phyloP scores from a whole-genome alignment of 2,113 vertebrate species.

The Narcine bancroftii region DNA sequence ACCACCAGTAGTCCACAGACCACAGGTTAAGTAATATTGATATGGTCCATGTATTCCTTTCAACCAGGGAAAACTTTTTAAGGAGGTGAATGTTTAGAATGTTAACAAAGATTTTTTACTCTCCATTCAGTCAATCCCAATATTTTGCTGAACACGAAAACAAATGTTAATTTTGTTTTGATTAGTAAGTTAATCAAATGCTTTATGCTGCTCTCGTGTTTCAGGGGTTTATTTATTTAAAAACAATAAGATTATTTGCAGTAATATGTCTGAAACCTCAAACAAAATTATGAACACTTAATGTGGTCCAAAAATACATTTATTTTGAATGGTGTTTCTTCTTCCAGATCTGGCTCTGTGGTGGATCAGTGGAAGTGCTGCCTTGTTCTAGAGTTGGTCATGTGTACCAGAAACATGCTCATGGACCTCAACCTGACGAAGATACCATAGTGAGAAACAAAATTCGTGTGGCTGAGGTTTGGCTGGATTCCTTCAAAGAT shows the following conservation, averaged over 20 bases:
- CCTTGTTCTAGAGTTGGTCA: slow-evolving; percentile 81
- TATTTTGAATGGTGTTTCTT: slow-evolving; percentile 38
- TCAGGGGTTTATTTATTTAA: background rate
- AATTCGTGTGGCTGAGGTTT: slow-evolving; percentile 71
- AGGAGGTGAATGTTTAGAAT: background rate
- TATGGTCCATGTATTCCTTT: too few species aligned
- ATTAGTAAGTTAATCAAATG: background rate
- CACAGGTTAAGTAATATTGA: too few species aligned
- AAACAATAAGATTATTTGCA: background rate
- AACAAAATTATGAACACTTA: background rate
- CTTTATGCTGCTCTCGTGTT: background rate
- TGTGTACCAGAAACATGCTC: slow-evolving; percentile 51
- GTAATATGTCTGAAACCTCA: background rate
- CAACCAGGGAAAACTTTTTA: too few species aligned
- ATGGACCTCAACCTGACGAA: slow-evolving; percentile 48
- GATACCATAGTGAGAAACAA: slow-evolving; percentile 66
- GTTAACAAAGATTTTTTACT: background rate
- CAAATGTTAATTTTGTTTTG: background rate
- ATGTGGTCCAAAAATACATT: background rate
- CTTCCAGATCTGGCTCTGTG: slow-evolving; percentile 78
- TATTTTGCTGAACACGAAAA: background rate
- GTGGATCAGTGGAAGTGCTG: slow-evolving; percentile 76
- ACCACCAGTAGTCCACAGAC: too few species aligned
- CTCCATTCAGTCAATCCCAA: background rate
- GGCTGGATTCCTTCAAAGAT: slow-evolving; percentile 73